Percentiles rank a stretch among this genome's conserved stretches.
Conservation (phyloP, 1,140 invertebrate species). For the Brachionus rubens region DNA sequence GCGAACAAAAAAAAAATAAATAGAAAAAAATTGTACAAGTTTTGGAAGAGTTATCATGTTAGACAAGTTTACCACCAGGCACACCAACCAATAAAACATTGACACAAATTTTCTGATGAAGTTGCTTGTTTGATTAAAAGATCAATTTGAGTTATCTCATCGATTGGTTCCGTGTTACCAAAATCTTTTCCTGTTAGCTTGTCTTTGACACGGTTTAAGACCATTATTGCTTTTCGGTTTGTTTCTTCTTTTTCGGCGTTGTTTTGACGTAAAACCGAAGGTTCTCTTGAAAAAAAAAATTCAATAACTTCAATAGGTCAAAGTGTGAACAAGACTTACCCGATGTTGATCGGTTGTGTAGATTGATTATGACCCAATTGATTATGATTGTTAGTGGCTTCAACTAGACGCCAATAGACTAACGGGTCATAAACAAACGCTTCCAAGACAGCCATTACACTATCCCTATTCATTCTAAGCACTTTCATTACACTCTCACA, state of each 20-base stretch:
- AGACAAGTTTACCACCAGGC: slow-evolving; percentile 45
- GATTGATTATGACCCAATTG: background rate
- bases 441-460: slow-evolving; percentile 96
- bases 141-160: slow-evolving; percentile 84
- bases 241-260: slow-evolving; percentile 59
- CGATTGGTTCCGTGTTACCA: slow-evolving; percentile 70
- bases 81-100: slow-evolving; percentile 57
- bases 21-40: too few relatives aligned
- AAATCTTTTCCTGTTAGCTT: slow-evolving; percentile 81
- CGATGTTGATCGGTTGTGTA: background rate
- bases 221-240: slow-evolving; percentile 81
- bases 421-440: slow-evolving; percentile 99
- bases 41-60: too few relatives aligned
- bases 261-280: background rate
- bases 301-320: too few relatives aligned
- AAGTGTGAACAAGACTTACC: too few relatives aligned
- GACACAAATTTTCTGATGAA: slow-evolving; percentile 95
- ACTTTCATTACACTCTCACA: slow-evolving; percentile 97
- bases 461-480: slow-evolving; percentile 89
- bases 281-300: background rate
- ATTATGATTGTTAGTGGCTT: background rate
- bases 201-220: slow-evolving; percentile 83
- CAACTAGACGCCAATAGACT: slow-evolving; percentile 85
- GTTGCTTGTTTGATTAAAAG: slow-evolving; percentile 93
- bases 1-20: too few relatives aligned